These are phyloP conservation scores for Apodemus speciosus DNA, from an alignment of 2,113 vertebrate genomes.

Conservation along the genomic window DNA sequence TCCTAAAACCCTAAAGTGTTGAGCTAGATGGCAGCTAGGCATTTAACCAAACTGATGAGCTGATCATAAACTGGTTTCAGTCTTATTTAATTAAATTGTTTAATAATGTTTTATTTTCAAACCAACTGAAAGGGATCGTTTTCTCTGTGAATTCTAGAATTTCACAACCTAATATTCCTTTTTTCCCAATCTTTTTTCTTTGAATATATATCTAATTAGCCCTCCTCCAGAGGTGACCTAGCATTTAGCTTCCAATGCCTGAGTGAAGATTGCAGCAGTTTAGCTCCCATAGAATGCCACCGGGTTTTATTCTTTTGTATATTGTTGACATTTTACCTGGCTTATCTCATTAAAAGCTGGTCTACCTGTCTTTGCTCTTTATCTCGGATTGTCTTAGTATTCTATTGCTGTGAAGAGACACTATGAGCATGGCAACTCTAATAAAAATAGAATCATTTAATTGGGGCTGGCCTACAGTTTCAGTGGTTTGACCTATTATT, in stretches of 20 bases:
- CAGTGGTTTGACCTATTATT: background rate
- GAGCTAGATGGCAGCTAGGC: background rate
- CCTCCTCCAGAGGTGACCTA: slow-evolving; percentile 68
- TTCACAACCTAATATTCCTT: too few relatives aligned
- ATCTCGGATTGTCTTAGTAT: background rate
- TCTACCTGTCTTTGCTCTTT: background rate
- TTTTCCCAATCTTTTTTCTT: background rate
- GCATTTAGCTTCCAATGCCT: slow-evolving; percentile 63
- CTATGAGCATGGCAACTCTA: background rate
- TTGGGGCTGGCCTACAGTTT: background rate
- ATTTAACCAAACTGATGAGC: slow-evolving; percentile 43
- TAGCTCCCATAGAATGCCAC: slow-evolving; percentile 59
- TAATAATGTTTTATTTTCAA: slow-evolving; percentile 78
- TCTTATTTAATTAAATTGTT: slow-evolving; percentile 76
- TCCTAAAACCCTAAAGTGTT: slow-evolving; percentile 42
- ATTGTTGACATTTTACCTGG: background rate
- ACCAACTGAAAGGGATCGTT: slow-evolving; percentile 51
- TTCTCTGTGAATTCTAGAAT: slow-evolving; percentile 70
- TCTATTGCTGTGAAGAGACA: background rate
- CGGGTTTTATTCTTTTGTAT: background rate
- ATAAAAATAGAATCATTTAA: background rate
- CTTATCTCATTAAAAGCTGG: slow-evolving; percentile 42
- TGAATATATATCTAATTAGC: slow-evolving; percentile 59
- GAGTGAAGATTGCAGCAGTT: slow-evolving; percentile 54
- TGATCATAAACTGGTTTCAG: slow-evolving; percentile 33